Evolutionary conservation across 1,140 invertebrate genomes (phyloP), one percentile per base, ranked within the genome.

Genomic region (Steinernema feltiae): DNA sequence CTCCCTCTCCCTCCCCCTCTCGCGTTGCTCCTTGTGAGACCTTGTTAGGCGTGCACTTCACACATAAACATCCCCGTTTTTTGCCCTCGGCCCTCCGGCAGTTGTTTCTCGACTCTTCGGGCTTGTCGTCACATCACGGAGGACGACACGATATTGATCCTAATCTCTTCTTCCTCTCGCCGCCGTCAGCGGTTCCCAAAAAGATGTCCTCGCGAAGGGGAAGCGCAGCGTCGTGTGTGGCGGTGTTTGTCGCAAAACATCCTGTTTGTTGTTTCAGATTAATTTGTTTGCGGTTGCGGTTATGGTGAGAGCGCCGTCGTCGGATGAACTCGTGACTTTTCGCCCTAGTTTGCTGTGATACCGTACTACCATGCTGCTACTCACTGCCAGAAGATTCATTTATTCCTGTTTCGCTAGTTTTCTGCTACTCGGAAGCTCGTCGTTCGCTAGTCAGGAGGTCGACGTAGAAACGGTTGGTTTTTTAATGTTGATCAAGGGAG

Each of bases 121-220:
- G 53, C 53, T 63, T 63, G 53, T 63, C 53, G 53, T 63, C 53
- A 63, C 53, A 63, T 63, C 7, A n/a, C n/a, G n/a, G n/a, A n/a
- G n/a, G n/a, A n/a, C n/a, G 53, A 63, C 53, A 63, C 7, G 53
- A 63, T 63, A 63, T 63, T 63, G 53, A 63, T 63, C 53, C 53
- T 63, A 63, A 63, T 63, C 53, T 63, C 53, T 27, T 63, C 53
- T 63, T 63, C 53, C 3, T 63, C 24, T 63, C 53, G 53, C 53
- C 7, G 53, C 53, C n/a, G n/a, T n/a, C n/a, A n/a, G n/a, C n/a
- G 41, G 41, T 46, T n/a, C 53, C 53, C 53, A 63, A 63, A 63
- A 63, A 27, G 53, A 63, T 63, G 53, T 63, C 24, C 53, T 63
- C 24, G 24, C n/a, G n/a, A 63, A 12, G 53, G 7, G 53, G 24